phyloP scores from a whole-genome alignment of 2,888 invertebrate genomes.

The Matsumyia berberina region DNA sequence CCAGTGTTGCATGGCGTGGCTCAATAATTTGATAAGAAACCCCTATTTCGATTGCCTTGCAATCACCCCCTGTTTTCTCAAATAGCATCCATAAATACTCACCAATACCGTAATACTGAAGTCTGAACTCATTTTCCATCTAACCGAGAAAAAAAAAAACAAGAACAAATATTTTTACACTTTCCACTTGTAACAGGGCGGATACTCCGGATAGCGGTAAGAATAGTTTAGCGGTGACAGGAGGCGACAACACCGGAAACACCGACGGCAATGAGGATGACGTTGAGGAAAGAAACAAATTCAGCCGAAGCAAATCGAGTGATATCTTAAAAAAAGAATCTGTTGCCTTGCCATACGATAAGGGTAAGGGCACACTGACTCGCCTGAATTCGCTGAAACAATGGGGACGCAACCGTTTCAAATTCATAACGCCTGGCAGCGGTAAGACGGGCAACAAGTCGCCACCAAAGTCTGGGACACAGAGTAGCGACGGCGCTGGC shows the following conservation, averaged over 20 bases:
- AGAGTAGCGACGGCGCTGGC: constrained; percentile 9
- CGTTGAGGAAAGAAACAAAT: constrained; percentile 79
- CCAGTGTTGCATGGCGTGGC: constrained; percentile 42
- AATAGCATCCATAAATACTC: constrained; percentile 30
- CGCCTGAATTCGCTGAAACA: constrained; percentile 91
- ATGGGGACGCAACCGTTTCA: constrained; percentile 92
- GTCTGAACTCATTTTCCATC: constrained; percentile 58
- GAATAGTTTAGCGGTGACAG: constrained; percentile 78
- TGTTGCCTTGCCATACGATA: constrained; percentile 84
- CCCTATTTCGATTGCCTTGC: constrained; percentile 20
- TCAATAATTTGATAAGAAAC: constrained; percentile 40
- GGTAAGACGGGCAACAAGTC: constrained; percentile 51
- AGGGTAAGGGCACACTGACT: constrained; percentile 85
- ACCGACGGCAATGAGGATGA: constrained; percentile 17
- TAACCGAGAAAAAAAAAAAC: constrained; percentile 49
- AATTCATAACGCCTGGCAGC: constrained; percentile 85
- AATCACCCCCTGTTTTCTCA: constrained; percentile 14
- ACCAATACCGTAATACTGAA: constrained; percentile 68
- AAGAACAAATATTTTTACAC: constrained; percentile 75
- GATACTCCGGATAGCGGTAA: constrained; percentile 69
- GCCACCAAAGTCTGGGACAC: constrained; percentile 50
- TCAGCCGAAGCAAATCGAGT: constrained; percentile 90
- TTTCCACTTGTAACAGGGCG: constrained; percentile 78
- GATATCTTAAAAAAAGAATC: constrained; percentile 88
- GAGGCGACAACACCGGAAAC: constrained; percentile 41